Conservation (phyloP, 2,888 invertebrate genomes). For the Bhutanitis thaidina region DNA sequence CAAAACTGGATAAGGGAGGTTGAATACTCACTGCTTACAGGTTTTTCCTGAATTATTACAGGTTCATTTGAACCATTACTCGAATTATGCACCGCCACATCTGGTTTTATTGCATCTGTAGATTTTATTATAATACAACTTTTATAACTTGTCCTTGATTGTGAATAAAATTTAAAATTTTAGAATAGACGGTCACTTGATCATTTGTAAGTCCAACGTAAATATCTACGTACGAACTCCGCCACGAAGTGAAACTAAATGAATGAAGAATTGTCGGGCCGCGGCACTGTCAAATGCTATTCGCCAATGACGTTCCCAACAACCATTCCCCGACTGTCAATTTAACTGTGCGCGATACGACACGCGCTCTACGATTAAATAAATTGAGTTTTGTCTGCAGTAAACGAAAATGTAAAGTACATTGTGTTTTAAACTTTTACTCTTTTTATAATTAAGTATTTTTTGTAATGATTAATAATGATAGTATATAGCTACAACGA, state of each 20-base stretch:
- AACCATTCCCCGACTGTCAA: slow-evolving; percentile 51
- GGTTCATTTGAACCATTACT: slow-evolving; percentile 62
- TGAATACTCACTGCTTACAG: slow-evolving; percentile 72
- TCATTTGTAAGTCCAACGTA: slow-evolving; percentile 6
- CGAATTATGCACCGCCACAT: slow-evolving; percentile 70
- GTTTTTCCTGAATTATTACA: slow-evolving; percentile 62
- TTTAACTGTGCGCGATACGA: slow-evolving; percentile 63
- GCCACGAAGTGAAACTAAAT: slow-evolving; percentile 42
- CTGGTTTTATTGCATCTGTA: slow-evolving; percentile 70
- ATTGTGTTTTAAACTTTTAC: too few relatives aligned
- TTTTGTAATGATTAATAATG: too few relatives aligned
- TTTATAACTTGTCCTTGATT: slow-evolving; percentile 43
- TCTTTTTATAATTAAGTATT: too few relatives aligned
- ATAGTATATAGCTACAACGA: too few relatives aligned
- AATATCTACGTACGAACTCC: slow-evolving; percentile 22
- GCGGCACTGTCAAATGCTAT: slow-evolving; percentile 26
- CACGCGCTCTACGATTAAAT: slow-evolving; percentile 29
- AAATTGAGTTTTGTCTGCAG: too few relatives aligned
- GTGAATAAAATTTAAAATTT: slow-evolving; percentile 31
- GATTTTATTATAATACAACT: slow-evolving; percentile 65
- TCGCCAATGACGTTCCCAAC: slow-evolving; percentile 34
- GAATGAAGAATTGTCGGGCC: slow-evolving; percentile 21
- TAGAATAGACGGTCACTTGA: slow-evolving; percentile 21
- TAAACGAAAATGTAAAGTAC: too few relatives aligned
- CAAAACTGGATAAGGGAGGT: slow-evolving; percentile 37